phyloP scores from a whole-genome alignment of 2,113 vertebrate genomes.

The Salvelinus namaycush region DNA sequence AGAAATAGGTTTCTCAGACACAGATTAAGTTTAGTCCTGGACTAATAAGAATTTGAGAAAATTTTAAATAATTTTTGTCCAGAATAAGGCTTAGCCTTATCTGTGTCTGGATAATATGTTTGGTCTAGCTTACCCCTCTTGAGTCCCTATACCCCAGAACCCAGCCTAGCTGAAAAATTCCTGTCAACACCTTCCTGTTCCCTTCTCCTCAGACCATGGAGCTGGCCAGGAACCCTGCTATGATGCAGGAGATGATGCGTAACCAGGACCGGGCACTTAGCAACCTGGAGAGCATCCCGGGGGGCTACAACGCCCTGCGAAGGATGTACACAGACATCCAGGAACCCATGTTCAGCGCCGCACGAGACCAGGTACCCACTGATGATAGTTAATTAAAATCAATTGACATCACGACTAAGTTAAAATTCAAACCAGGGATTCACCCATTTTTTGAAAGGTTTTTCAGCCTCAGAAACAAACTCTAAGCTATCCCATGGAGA shows the following conservation, averaged over 20 bases:
- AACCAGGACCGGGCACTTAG: slow-evolving; percentile 97
- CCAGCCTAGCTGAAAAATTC: not conserved
- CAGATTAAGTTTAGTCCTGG: no score
- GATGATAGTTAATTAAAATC: not conserved
- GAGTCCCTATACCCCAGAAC: not conserved
- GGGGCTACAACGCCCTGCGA: slow-evolving; percentile 95
- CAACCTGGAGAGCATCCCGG: slow-evolving; percentile 98
- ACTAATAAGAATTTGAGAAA: no score
- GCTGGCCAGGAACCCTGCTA: slow-evolving; percentile 94
- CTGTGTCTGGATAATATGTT: no score
- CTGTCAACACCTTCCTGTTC: not conserved
- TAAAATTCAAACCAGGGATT: no score
- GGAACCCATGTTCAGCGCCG: slow-evolving; percentile 98
- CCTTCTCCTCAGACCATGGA: slow-evolving; percentile 89
- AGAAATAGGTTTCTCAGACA: no score
- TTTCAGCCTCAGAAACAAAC: no score
- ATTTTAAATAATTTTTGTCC: no score
- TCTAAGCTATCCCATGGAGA: no score
- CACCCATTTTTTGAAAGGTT: no score
- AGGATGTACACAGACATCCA: slow-evolving; percentile 99
- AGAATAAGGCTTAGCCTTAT: no score
- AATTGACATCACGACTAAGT: no score
- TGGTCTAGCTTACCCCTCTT: no score
- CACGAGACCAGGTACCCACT: slow-evolving; percentile 89
- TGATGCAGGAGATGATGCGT: slow-evolving; percentile 99